Base-by-base conservation (phyloP, 1,140 invertebrate genomes). In the Diorhabda elongata region DNA sequence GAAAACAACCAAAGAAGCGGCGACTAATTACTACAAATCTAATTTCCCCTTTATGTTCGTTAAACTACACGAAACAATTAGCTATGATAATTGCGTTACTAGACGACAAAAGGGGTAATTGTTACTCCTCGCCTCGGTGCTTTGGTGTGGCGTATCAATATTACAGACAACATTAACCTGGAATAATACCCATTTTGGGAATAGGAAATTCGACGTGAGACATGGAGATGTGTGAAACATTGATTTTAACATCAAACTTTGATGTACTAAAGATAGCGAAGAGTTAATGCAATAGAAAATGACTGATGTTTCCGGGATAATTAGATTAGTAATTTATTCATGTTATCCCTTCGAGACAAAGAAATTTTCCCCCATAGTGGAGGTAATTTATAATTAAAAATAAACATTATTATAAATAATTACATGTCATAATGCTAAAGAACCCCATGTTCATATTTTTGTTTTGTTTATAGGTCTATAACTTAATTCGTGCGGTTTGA, bases 61-160 rank as follows among this genome's bases (percentile, higher is more conserved):
- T 52, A 52, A 52, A 52, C 47, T 8, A 52, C 47, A 52, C 47
- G 47, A 52, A 52, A 52, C 47, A 52, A 52, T 52, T 52, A 52
- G n/a, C 47, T 52, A 52, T 52, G 47, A 52, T 52, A 52, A 52
- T 52, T 52, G 47, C 47, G n/a, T 52, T 52, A 4, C 6, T 4
- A n/a, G n/a, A 52, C 47, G 47, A 8, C n/a, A 52, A 8, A 52
- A 52, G 47, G 26, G 47, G 47, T 52, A 52, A 52, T 52, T 52
- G 47, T 52, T 6, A 4, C 6, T 52, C 47, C 47, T 52, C 47
- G 47, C 47, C 6, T 52, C 3, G n/a, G 2, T 4, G 47, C 47
- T 52, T 52, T 52, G 47, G 47, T 52, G 47, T n/a, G 47, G 47
- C 4, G 47, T 52, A 52, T 52, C 47, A n/a, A 52, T 52, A 52